phyloP scores from a whole-genome alignment of 1,140 invertebrate species.

The Platyscapa corneri region DNA sequence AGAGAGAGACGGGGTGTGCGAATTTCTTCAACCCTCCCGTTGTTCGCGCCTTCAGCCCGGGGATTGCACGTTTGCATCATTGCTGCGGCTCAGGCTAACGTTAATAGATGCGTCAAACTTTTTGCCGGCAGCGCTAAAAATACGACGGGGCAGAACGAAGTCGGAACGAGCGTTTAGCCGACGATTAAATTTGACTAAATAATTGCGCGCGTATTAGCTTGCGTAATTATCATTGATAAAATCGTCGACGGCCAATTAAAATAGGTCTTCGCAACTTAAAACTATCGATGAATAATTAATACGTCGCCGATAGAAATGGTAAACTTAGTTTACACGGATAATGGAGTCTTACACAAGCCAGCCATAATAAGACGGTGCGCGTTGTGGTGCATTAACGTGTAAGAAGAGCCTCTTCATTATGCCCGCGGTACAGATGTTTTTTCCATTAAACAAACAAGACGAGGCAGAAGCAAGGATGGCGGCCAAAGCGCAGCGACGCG shows the following conservation, averaged over 20 bases:
- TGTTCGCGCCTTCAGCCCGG: no score
- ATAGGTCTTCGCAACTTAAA: background rate
- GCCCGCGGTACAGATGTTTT: background rate
- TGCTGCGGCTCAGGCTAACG: no score
- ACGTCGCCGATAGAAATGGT: background rate
- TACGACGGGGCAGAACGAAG: no score
- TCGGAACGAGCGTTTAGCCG: no score
- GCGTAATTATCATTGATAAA: background rate
- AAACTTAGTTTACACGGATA: background rate
- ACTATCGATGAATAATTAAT: background rate
- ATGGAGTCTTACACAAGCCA: background rate
- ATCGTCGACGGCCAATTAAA: background rate
- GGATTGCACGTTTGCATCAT: no score
- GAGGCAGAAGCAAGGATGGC: background rate
- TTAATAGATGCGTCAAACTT: no score
- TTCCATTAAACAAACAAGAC: constrained; percentile 16
- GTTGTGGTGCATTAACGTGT: background rate
- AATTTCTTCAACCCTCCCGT: no score
- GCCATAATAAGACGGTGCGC: background rate
- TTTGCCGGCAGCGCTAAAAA: no score
- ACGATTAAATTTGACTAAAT: background rate
- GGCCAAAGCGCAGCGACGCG: background rate
- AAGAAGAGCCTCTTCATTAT: constrained; percentile 5
- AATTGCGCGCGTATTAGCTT: background rate
- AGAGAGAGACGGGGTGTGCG: no score